Evolutionary conservation across 2,113 vertebrate genomes (phyloP).

Genomic region (Mus spicilegus): DNA sequence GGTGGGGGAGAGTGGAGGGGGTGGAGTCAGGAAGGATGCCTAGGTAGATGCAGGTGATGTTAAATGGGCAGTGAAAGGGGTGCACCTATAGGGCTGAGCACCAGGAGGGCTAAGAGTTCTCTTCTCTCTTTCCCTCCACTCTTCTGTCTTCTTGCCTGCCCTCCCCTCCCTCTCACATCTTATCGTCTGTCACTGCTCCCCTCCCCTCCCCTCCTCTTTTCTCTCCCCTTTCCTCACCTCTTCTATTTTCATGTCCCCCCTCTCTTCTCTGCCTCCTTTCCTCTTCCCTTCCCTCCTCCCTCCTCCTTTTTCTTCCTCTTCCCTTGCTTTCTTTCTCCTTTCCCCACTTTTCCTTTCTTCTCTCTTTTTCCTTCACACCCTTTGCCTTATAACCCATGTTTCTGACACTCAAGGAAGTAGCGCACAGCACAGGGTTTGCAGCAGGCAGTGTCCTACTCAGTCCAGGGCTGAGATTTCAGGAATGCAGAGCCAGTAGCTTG

Average conservation of each 20-base stretch:
- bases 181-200: background rate
- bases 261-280: background rate
- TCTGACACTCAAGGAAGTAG: background rate
- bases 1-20: background rate
- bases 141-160: background rate
- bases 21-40: background rate
- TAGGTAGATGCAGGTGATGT: background rate
- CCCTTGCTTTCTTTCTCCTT: accelerated
- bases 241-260: background rate
- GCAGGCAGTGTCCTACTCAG: background rate
- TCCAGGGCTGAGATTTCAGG: background rate
- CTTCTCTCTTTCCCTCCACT: background rate
- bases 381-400: background rate
- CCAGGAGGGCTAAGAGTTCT: background rate
- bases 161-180: background rate
- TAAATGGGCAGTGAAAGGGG: background rate
- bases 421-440: background rate
- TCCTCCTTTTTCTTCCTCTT: background rate
- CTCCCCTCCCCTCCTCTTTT: background rate
- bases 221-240: background rate
- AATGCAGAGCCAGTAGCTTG: background rate
- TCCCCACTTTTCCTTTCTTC: no score
- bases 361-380: background rate
- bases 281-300: background rate
- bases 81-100: background rate